These are phyloP conservation scores for Bradypodion ventrale DNA, from an alignment of 2,797 vertebrate species.

Conservation along the genomic window DNA sequence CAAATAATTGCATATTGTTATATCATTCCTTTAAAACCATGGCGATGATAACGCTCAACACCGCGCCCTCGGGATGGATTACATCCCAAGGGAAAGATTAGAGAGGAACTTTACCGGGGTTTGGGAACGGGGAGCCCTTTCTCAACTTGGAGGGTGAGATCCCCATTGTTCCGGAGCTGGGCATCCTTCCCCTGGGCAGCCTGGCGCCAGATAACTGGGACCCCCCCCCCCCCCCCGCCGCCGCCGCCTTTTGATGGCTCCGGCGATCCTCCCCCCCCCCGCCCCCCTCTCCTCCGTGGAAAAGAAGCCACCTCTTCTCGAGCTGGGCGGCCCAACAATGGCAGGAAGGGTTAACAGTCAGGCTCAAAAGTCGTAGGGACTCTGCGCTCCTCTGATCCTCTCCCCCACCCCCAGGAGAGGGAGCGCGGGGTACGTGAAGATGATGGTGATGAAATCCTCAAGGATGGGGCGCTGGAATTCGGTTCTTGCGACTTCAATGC, in stretches of 20 bases:
- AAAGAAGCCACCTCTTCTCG: neutral
- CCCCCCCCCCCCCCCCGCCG: neutral
- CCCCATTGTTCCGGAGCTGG: no score
- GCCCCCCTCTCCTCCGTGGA: neutral
- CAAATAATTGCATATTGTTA: constrained; percentile 24
- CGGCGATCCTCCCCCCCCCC: neutral
- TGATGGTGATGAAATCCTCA: neutral
- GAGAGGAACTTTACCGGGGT: constrained; percentile 3
- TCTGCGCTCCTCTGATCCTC: neutral
- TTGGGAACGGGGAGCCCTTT: constrained; percentile 5
- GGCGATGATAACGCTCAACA: no score
- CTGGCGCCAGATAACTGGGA: constrained; percentile 40
- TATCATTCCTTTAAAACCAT: neutral
- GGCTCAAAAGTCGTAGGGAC: neutral
- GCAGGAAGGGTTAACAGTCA: neutral
- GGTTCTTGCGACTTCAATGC: neutral
- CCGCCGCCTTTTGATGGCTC: constrained; percentile 16
- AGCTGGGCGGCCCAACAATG: neutral
- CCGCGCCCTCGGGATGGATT: neutral
- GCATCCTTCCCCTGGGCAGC: constrained; percentile 15
- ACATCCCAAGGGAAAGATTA: constrained; percentile 24
- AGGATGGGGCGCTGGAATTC: neutral
- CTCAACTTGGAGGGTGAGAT: constrained; percentile 2
- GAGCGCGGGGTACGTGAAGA: neutral
- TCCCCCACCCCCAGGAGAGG: neutral